phyloP scores from a whole-genome alignment of 53 echinoderm and acorn worm genomes.

The Crossaster papposus region DNA sequence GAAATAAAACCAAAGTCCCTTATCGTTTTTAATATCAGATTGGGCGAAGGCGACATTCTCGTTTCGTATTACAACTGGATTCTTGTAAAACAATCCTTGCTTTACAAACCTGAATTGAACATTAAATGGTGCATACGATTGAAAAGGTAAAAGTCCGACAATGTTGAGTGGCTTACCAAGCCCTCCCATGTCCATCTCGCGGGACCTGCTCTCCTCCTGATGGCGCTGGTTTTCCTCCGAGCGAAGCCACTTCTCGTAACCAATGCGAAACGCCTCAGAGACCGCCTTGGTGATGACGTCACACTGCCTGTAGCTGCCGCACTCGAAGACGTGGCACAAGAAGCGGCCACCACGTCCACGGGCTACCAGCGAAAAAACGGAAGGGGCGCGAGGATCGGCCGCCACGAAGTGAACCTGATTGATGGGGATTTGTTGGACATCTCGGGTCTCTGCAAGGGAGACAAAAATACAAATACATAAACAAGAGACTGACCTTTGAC shows the following conservation, averaged over 20 bases:
- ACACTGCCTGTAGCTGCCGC: conserved; percentile 22
- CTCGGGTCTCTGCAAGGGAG: conserved; percentile 47
- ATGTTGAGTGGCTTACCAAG: conserved; percentile 13
- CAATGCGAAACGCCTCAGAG: conserved; percentile 47
- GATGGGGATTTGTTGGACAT: conserved; percentile 58
- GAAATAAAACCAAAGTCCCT: too few species aligned
- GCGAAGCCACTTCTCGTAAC: conserved; percentile 49
- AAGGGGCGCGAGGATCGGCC: conserved; percentile 37
- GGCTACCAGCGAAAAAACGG: conserved; percentile 58
- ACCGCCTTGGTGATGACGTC: conserved; percentile 9
- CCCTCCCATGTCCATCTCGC: conserved; percentile 53
- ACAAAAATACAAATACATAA: background rate
- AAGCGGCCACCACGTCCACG: conserved; percentile 51
- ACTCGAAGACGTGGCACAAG: conserved; percentile 63
- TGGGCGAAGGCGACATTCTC: too few species aligned
- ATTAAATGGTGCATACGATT: too few species aligned
- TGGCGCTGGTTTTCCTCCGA: conserved; percentile 46
- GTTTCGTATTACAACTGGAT: too few species aligned
- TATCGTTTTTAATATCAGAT: too few species aligned
- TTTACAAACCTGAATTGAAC: too few species aligned
- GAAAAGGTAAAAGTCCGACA: background rate
- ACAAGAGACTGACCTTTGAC: background rate
- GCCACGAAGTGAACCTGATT: conserved; percentile 51
- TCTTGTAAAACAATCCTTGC: too few species aligned
- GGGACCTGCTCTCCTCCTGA: conserved; percentile 17